phyloP scores from a whole-genome alignment of 2,888 invertebrate species.

The Thymelicus acteon region DNA sequence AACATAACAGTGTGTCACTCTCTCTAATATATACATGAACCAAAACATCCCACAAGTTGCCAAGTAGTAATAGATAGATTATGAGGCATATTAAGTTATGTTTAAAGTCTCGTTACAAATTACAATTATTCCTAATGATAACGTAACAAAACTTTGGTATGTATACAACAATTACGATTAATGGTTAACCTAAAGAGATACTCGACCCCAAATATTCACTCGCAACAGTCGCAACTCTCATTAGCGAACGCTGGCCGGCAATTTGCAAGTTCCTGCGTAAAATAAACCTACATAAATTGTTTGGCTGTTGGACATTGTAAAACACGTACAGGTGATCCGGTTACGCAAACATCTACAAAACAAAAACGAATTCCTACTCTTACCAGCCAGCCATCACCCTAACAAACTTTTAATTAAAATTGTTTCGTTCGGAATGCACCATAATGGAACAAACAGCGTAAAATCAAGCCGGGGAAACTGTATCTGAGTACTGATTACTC shows the following conservation, averaged over 20 bases:
- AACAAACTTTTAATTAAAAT: conserved; percentile 16
- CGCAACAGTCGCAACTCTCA: conserved; percentile 23
- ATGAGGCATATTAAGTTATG: no score
- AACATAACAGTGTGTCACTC: no score
- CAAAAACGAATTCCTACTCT: background rate
- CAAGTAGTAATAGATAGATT: no score
- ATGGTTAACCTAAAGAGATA: conserved; percentile 42
- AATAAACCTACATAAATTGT: conserved; percentile 31
- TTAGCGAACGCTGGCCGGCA: conserved; percentile 35
- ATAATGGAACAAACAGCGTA: background rate
- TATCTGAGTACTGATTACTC: no score
- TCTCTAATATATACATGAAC: no score
- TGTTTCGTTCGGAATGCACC: background rate
- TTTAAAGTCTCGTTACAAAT: background rate
- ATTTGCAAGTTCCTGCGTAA: conserved; percentile 32
- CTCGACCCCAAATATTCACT: conserved; percentile 41
- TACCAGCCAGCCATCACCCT: background rate
- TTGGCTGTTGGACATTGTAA: conserved; percentile 18
- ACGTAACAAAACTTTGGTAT: background rate
- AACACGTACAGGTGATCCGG: conserved; percentile 6
- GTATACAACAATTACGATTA: conserved; percentile 33
- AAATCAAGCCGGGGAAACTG: background rate
- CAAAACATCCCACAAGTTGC: no score
- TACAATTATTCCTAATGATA: background rate
- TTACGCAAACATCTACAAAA: conserved; percentile 4